These are phyloP conservation scores for Phlogophora meticulosa DNA, from an alignment of 2,888 invertebrate species.

Conservation along the genomic window DNA sequence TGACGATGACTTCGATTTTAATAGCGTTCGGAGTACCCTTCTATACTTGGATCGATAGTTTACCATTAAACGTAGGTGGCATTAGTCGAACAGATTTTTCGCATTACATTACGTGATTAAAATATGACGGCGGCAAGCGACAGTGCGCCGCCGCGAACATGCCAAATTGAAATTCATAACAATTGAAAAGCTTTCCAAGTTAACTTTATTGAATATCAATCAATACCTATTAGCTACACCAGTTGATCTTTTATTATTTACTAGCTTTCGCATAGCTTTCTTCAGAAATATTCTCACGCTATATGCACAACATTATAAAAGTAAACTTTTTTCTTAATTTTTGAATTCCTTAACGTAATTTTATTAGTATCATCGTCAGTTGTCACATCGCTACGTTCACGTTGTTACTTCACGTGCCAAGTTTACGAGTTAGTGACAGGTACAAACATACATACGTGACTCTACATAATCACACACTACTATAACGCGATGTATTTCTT, in stretches of 20 bases:
- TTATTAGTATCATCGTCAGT: constrained; percentile 23
- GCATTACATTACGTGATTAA: constrained; percentile 84
- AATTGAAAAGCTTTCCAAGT: constrained; percentile 58
- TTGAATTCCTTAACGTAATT: not conserved
- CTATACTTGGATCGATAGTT: constrained; percentile 89
- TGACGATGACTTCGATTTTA: constrained; percentile 82
- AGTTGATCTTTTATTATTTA: constrained; percentile 45
- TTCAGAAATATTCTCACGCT: constrained; percentile 45
- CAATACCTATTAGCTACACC: constrained; percentile 32
- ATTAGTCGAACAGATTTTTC: constrained; percentile 85
- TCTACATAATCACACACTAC: constrained; percentile 48
- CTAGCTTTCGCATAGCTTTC: constrained; percentile 33
- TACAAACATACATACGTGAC: constrained; percentile 54
- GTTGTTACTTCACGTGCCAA: constrained; percentile 30
- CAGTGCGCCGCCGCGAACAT: constrained; percentile 82
- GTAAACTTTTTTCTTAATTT: constrained; percentile 11
- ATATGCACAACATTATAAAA: constrained; percentile 26
- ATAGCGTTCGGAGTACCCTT: constrained; percentile 87
- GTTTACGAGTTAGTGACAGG: constrained; percentile 46
- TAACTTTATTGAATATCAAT: constrained; percentile 45
- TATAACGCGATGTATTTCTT: constrained; percentile 39
- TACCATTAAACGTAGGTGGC: constrained; percentile 82
- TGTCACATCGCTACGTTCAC: constrained; percentile 27
- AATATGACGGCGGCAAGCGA: constrained; percentile 76
- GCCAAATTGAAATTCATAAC: constrained; percentile 74